Conservation (phyloP, 2,113 vertebrate species). For the Chlorodrepanis virens region DNA sequence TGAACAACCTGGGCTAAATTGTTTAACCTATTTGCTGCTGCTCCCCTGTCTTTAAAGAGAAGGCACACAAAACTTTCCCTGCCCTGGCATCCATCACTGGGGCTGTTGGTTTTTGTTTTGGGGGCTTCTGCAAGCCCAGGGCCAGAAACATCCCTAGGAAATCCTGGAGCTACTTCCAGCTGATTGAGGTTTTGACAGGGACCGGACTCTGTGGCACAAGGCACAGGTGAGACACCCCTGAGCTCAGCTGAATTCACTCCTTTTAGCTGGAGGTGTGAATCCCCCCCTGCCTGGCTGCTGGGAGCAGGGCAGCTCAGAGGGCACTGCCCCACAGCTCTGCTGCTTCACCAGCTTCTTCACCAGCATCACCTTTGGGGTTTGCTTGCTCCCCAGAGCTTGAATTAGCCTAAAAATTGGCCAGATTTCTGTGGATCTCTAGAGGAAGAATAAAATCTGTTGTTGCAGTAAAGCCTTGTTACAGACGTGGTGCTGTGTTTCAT, state of each 20-base stretch:
- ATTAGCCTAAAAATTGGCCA: not conserved
- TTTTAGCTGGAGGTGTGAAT: not conserved
- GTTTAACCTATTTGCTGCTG: not conserved
- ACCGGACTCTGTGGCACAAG: not conserved
- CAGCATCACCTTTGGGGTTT: not conserved
- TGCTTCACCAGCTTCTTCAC: not conserved
- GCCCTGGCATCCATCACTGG: accelerated
- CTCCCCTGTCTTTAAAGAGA: not conserved
- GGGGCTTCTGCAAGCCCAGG: accelerated
- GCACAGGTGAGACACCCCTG: not conserved
- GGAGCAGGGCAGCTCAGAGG: not conserved
- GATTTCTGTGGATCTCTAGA: not conserved
- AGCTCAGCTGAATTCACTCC: not conserved
- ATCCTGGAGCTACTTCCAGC: not conserved
- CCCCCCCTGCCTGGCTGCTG: not conserved
- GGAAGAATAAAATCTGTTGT: not conserved
- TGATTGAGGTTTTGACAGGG: not conserved
- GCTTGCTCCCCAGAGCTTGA: not conserved
- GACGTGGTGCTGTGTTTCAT: not conserved
- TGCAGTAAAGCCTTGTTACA: slow-evolving; percentile 1
- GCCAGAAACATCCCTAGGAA: not conserved
- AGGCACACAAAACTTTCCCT: not conserved
- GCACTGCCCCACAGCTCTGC: not conserved
- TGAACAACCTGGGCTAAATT: not conserved
- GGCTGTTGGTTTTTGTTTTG: not conserved